phyloP scores from a whole-genome alignment of 2,797 vertebrate genomes.

The Tarsius wallacei region DNA sequence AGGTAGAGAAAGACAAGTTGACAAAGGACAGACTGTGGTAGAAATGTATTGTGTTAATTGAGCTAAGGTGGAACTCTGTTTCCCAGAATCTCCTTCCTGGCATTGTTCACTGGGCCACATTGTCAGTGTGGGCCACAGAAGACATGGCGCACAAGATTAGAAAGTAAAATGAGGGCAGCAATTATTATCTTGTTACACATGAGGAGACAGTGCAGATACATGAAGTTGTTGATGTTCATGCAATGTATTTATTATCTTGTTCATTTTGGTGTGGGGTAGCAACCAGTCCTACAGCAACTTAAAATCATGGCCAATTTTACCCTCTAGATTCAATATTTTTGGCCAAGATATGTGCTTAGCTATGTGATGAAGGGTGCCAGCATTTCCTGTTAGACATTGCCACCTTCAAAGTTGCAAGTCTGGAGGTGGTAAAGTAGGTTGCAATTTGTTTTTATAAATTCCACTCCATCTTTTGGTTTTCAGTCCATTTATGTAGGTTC shows the following conservation, averaged over 20 bases:
- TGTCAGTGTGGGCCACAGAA: background rate
- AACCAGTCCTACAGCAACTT: background rate
- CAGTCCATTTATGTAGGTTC: background rate
- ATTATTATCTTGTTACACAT: accelerated
- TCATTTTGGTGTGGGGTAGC: background rate
- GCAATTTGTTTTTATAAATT: background rate
- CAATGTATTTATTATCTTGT: background rate
- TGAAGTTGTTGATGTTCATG: background rate
- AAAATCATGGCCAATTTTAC: background rate
- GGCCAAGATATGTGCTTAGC: background rate
- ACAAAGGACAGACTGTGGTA: background rate
- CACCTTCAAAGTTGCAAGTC: background rate
- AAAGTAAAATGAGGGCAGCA: no score
- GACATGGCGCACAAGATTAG: background rate
- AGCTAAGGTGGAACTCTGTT: background rate
- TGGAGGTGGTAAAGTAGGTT: background rate
- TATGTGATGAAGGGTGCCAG: background rate
- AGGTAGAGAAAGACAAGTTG: background rate
- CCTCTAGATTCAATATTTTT: background rate
- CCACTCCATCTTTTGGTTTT: background rate
- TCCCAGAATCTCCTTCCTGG: background rate
- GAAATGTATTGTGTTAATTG: background rate
- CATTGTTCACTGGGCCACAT: background rate
- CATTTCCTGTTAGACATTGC: background rate
- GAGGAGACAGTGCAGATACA: background rate